phyloP scores from a whole-genome alignment of 23 tunicate species.

The Styela clava region DNA sequence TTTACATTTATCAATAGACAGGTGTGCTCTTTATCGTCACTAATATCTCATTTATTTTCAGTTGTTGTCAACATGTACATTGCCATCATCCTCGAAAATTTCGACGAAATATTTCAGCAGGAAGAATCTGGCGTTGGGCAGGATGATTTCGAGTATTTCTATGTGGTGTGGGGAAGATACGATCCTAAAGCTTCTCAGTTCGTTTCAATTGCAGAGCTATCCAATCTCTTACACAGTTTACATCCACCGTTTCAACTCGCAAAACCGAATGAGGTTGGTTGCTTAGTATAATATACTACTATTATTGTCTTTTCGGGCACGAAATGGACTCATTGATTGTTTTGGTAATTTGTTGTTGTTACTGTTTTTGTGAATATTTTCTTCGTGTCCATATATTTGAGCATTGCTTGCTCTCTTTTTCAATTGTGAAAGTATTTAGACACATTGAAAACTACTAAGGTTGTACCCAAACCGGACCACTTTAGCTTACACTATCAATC shows the following conservation, averaged over 20 bases:
- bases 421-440: too few relatives aligned
- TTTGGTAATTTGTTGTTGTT: neutral
- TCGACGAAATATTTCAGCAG: conserved; percentile 92
- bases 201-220: conserved; percentile 60
- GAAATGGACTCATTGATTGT: too few relatives aligned
- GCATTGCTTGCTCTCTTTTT: too few relatives aligned
- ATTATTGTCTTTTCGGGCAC: neutral
- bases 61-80: conserved; percentile 98
- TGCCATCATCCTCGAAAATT: conserved; percentile 89
- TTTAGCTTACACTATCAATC: too few relatives aligned
- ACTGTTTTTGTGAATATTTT: too few relatives aligned
- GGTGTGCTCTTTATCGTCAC: too few relatives aligned
- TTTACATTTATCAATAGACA: too few relatives aligned
- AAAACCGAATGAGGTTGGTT: conserved; percentile 66
- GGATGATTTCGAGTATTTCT: conserved; percentile 89
- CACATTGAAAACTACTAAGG: too few relatives aligned
- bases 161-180: conserved; percentile 93
- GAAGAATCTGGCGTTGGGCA: conserved; percentile 85
- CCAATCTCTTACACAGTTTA: conserved; percentile 78
- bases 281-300: neutral
- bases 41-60: too few relatives aligned
- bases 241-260: conserved; percentile 95
- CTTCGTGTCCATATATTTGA: neutral
- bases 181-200: conserved; percentile 96
- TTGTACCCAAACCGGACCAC: too few relatives aligned